These are phyloP conservation scores for Arnoldichthys spilopterus DNA, from an alignment of 2,797 vertebrate genomes.

Conservation along the genomic window DNA sequence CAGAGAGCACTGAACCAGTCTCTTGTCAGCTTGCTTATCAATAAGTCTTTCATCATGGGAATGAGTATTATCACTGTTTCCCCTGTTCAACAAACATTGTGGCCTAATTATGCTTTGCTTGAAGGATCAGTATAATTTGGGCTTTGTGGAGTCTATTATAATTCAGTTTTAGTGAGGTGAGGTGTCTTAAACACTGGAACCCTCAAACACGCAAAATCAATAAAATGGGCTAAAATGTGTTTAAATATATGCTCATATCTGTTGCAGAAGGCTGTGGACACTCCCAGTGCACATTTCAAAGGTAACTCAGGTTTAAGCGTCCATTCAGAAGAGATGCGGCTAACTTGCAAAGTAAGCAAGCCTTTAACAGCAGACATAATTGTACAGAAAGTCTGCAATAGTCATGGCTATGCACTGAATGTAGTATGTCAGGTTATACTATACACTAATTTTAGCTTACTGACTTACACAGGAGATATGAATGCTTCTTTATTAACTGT, in stretches of 20 bases:
- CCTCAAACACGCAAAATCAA: background rate
- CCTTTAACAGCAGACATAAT: no score
- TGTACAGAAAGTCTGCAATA: background rate
- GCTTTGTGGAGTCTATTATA: background rate
- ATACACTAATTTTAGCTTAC: background rate
- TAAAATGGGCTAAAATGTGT: background rate
- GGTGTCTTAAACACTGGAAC: background rate
- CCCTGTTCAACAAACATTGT: background rate
- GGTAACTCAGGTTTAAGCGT: background rate
- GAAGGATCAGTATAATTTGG: background rate
- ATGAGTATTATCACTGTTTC: slow-evolving; percentile 4
- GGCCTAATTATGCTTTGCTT: slow-evolving; percentile 17
- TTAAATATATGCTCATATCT: background rate
- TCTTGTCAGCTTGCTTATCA: slow-evolving; percentile 68
- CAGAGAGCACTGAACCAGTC: background rate
- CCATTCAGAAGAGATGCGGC: no score
- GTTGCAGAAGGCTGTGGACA: background rate
- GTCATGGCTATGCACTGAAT: background rate
- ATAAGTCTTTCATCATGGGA: slow-evolving; percentile 13
- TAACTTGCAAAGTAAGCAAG: no score
- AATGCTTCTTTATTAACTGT: background rate
- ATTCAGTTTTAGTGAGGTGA: background rate
- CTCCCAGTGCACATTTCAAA: background rate
- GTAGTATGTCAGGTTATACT: background rate
- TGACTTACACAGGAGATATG: background rate